Evolutionary conservation across 2,888 invertebrate species (phyloP), one percentile per base, ranked within the genome.

Genomic region (Acleris sparsana): DNA sequence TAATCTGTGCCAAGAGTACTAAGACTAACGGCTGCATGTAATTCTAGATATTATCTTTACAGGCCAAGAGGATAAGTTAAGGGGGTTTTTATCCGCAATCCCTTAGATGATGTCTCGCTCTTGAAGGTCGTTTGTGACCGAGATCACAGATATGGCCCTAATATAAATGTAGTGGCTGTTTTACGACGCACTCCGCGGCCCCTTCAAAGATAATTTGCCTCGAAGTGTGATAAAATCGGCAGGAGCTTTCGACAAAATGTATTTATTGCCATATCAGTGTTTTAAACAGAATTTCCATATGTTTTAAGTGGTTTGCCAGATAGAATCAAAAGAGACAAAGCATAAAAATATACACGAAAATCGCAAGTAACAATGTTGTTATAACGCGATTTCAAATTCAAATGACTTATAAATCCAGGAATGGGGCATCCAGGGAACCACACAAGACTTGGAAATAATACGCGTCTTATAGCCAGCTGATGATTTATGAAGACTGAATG

Each of bases 71-170:
- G 58, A 44, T 51, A 44, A 78, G 75, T 76, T 76, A 69, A 70
- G 70, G 59, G 73, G 75, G 71, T 69, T 69, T 70, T 68, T 64
- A 56, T 66, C 57, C 57, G 52, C 59, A 63, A 59, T 71, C 63
- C 72, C 70, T 67, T 52, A 70, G 75, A 80, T 76, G 78, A 78
- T 75, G 77, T 77, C 78, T 81, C 72, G 73, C 73, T 76, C 73
- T 77, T 68, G 67, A 72, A 74, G 72, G 73, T 82, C 82, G 82
- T 82, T 86, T 81, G 85, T 83, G 83, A 82, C 81, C 82, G 79
- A 84, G 86, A 86, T 89, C 80, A 75, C 79, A 75, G 84, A 86
- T 86, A 89, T 83, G 82, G 79, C 83, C 82, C 82, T 82, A 82
- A 85, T 84, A 84, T 83, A 84, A 84, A 80, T 82, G 80, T 84